These are phyloP conservation scores for Geophilus truncorum DNA, from an alignment of 2,888 invertebrate genomes.

Conservation along the genomic window DNA sequence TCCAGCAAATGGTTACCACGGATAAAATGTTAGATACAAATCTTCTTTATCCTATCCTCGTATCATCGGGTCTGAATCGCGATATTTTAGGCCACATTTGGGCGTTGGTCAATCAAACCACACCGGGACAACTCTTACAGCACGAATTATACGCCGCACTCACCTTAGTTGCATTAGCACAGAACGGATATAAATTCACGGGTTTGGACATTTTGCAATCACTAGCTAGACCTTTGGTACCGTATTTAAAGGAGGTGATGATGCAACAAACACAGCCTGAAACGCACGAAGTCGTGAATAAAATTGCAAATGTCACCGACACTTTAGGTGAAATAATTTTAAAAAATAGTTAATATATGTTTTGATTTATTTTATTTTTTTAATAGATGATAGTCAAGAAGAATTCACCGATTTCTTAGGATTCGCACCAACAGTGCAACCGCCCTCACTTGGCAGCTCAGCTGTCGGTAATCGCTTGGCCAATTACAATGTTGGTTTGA, in stretches of 20 bases:
- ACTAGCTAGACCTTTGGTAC: slow-evolving; percentile 29
- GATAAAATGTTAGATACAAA: slow-evolving; percentile 46
- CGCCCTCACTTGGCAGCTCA: background rate
- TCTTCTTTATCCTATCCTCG: slow-evolving; percentile 51
- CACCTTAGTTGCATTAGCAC: slow-evolving; percentile 52
- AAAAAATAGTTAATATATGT: too few species aligned
- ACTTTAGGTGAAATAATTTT: too few species aligned
- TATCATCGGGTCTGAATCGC: slow-evolving; percentile 50
- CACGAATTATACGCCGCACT: slow-evolving; percentile 52
- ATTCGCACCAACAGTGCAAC: background rate
- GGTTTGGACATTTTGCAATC: slow-evolving; percentile 33
- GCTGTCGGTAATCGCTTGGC: slow-evolving; percentile 22
- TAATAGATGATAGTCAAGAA: background rate
- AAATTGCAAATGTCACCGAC: too few species aligned
- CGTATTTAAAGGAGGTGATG: slow-evolving; percentile 11
- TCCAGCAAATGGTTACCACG: slow-evolving; percentile 44
- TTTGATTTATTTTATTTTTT: too few species aligned
- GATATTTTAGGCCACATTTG: slow-evolving; percentile 52
- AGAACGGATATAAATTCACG: slow-evolving; percentile 34
- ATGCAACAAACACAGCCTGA: background rate
- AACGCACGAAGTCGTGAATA: background rate
- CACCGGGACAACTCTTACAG: slow-evolving; percentile 50
- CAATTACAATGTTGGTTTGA: slow-evolving; percentile 8
- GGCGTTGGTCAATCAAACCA: slow-evolving; percentile 50
- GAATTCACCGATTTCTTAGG: background rate